Conservation (phyloP, 2,113 vertebrate species). For the Gobiocypris rarus region DNA sequence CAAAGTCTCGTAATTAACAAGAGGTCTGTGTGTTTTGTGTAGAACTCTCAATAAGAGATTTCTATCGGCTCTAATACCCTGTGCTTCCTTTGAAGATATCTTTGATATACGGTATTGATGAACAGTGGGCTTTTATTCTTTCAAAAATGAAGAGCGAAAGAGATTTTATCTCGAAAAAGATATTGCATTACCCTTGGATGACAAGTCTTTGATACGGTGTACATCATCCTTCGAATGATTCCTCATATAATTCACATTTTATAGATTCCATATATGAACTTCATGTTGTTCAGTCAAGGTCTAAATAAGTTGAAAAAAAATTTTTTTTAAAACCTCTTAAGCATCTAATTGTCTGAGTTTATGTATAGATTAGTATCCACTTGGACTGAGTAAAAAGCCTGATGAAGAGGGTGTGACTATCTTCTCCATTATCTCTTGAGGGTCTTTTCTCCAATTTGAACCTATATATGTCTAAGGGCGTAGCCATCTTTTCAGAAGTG, state of each 20-base stretch:
- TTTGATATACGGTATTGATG: constrained; percentile 25
- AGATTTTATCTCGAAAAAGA: neutral
- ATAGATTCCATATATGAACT: neutral
- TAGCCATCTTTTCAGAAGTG: too few relatives aligned
- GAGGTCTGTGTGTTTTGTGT: constrained; percentile 15
- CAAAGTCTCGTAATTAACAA: constrained; percentile 16
- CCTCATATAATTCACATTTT: neutral
- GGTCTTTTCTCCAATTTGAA: neutral
- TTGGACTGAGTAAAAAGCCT: constrained; percentile 21
- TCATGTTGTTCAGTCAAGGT: neutral
- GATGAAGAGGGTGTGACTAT: constrained; percentile 25
- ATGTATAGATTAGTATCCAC: constrained; percentile 8
- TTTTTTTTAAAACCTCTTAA: constrained; percentile 1
- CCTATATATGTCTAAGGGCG: too few relatives aligned
- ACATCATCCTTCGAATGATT: neutral
- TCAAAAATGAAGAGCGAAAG: neutral
- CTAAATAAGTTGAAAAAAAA: neutral
- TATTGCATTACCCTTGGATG: neutral
- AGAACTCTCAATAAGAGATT: constrained; percentile 27
- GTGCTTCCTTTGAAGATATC: constrained; percentile 38
- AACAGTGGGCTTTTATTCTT: neutral
- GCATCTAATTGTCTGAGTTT: neutral
- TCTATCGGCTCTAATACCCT: constrained; percentile 21
- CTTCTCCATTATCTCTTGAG: constrained; percentile 9
- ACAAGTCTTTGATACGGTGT: constrained; percentile 19